Conservation (phyloP, 2,797 vertebrate species). For the Enoplosus armatus region DNA sequence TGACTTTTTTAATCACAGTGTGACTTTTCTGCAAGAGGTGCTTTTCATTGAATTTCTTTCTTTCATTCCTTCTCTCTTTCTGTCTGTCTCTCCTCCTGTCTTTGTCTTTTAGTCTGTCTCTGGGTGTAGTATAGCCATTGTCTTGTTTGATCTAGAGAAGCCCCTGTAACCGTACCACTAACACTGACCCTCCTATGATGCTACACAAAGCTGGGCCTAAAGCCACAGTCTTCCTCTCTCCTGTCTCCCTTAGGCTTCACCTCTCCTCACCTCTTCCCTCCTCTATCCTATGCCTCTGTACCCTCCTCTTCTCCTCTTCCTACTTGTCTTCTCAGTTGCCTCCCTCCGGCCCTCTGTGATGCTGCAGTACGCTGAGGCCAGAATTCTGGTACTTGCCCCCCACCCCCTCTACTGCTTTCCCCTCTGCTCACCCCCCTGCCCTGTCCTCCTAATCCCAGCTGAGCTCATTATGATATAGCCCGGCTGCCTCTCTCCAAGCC, state of each 20-base stretch:
- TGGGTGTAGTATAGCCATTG: conserved; percentile 49
- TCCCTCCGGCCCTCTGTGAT: conserved; percentile 78
- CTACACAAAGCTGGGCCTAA: conserved; percentile 77
- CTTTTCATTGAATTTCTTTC: conserved; percentile 85
- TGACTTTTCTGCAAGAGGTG: conserved; percentile 89
- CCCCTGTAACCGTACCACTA: conserved; percentile 59
- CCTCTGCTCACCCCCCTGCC: conserved; percentile 95
- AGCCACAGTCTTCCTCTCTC: conserved; percentile 73
- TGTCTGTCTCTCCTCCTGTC: conserved; percentile 31
- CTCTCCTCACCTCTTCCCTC: conserved; percentile 77
- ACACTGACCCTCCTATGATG: conserved; percentile 68
- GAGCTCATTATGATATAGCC: conserved; percentile 99
- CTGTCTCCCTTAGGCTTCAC: conserved; percentile 77
- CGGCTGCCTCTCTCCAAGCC: conserved; percentile 97
- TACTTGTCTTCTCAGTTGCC: conserved; percentile 75
- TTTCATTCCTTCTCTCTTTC: conserved; percentile 12
- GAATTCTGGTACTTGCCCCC: conserved; percentile 83
- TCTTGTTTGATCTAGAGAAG: conserved; percentile 68
- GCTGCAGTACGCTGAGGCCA: conserved; percentile 81
- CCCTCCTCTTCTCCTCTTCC: conserved; percentile 68
- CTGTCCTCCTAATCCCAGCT: conserved; percentile 99
- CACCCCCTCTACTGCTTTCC: conserved; percentile 59
- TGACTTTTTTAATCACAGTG: conserved; percentile 87
- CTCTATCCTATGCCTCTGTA: conserved; percentile 56
- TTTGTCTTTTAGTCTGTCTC: conserved; percentile 41